phyloP scores from a whole-genome alignment of 2,888 invertebrate genomes.

The Rhaphigaster nebulosa region DNA sequence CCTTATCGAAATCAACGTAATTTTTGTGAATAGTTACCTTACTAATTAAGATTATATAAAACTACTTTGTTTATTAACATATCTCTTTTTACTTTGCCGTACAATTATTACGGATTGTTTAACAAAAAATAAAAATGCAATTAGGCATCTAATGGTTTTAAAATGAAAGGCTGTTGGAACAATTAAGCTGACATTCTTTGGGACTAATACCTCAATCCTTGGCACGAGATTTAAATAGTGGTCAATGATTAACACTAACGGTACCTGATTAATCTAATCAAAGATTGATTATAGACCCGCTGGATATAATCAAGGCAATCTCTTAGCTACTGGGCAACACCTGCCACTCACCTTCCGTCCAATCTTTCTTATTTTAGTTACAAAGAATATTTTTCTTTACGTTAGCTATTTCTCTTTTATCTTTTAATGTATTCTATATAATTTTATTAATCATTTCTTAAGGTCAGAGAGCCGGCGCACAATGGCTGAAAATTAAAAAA shows the following conservation, averaged over 20 bases:
- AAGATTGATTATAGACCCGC: conserved; percentile 2
- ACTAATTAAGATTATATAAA: no score
- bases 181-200: not conserved
- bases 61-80: not conserved
- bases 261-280: conserved; percentile 14
- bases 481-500: no score
- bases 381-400: not conserved
- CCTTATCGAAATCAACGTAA: no score
- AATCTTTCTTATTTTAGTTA: not conserved
- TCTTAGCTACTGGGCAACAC: conserved; percentile 14
- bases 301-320: conserved; percentile 14
- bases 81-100: not conserved
- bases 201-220: conserved; percentile 4
- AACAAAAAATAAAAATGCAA: not conserved
- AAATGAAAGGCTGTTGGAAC: not conserved
- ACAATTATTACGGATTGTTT: not conserved
- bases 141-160: not conserved
- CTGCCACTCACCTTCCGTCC: not conserved
- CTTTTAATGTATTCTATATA: no score
- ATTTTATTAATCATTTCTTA: no score
- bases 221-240: not conserved
- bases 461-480: no score
- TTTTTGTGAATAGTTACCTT: no score
- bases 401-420: not conserved
- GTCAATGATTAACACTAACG: not conserved